Conservation (phyloP, 2,888 invertebrate genomes). For the Ommatoiulus sabulosus region DNA sequence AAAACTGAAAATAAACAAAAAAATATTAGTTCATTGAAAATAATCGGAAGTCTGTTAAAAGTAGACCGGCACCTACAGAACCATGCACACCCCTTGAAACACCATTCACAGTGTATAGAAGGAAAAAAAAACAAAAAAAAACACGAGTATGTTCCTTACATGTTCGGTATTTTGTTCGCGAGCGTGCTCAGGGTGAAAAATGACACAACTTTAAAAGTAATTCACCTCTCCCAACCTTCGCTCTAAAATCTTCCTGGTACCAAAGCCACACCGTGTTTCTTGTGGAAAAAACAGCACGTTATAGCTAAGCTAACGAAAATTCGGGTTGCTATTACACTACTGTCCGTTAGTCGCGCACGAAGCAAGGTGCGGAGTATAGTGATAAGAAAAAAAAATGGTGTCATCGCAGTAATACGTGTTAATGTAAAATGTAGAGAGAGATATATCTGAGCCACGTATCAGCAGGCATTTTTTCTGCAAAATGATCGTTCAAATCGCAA, state of each 20-base stretch:
- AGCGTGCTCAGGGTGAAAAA: neutral
- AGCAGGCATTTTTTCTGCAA: constrained; percentile 16
- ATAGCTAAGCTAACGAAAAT: neutral
- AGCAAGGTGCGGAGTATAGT: neutral
- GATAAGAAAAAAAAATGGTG: neutral
- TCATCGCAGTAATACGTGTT: constrained; percentile 13
- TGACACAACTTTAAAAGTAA: neutral
- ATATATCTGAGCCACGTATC: constrained; percentile 16
- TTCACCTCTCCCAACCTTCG: neutral
- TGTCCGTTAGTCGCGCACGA: neutral
- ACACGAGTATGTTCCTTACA: neutral
- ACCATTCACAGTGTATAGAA: neutral
- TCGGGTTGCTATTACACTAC: neutral
- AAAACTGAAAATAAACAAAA: constrained; percentile 44
- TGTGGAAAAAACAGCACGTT: neutral
- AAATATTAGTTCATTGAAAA: neutral
- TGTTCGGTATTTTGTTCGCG: constrained; percentile 8
- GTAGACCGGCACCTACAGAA: neutral
- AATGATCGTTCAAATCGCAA: constrained; percentile 22
- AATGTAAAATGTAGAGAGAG: constrained; percentile 26
- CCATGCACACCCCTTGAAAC: neutral
- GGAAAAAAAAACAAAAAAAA: neutral
- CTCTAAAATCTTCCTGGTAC: neutral
- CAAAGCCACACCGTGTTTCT: constrained; percentile 6
- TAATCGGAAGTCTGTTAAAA: neutral